Conservation (phyloP, 53 echinoderm and acorn worm species). For the Mesocentrotus franciscanus region DNA sequence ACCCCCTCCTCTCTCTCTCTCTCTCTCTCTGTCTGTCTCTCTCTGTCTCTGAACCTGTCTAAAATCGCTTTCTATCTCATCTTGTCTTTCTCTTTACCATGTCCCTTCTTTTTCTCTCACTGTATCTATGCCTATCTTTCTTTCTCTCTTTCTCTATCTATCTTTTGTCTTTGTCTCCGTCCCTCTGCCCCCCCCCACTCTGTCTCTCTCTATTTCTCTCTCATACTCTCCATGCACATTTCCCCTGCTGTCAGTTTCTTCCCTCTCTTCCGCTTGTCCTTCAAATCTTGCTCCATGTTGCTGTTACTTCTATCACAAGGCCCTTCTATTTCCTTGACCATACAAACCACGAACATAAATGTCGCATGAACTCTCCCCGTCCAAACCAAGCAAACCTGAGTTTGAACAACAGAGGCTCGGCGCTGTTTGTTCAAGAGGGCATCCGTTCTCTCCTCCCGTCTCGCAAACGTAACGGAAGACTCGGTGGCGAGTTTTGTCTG, state of each 20-base stretch:
- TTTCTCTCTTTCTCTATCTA: background rate
- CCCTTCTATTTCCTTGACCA: conserved; percentile 6
- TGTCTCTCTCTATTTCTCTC: background rate
- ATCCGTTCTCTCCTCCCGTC: conserved; percentile 8
- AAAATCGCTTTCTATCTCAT: background rate
- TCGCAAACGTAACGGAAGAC: conserved; percentile 45
- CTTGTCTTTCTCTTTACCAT: background rate
- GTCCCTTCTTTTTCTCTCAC: background rate
- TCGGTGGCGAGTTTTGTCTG: conserved; percentile 46
- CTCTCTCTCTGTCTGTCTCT: background rate
- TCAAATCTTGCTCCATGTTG: conserved; percentile 13
- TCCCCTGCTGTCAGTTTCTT: background rate
- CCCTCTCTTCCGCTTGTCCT: background rate
- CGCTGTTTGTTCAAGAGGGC: conserved; percentile 41
- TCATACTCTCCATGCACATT: background rate
- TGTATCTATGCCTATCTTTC: background rate
- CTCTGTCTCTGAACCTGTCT: background rate
- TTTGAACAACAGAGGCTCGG: conserved; percentile 44
- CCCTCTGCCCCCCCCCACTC: background rate
- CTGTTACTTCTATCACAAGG: background rate
- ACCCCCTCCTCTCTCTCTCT: too few relatives aligned
- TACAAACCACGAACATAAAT: conserved; percentile 43
- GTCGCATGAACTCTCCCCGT: background rate
- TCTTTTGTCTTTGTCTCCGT: background rate
- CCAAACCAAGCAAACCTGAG: conserved; percentile 33